Evolutionary conservation across 2,888 invertebrate species (phyloP), one percentile per base, ranked within the genome.

Genomic region (Eulithis prunata): DNA sequence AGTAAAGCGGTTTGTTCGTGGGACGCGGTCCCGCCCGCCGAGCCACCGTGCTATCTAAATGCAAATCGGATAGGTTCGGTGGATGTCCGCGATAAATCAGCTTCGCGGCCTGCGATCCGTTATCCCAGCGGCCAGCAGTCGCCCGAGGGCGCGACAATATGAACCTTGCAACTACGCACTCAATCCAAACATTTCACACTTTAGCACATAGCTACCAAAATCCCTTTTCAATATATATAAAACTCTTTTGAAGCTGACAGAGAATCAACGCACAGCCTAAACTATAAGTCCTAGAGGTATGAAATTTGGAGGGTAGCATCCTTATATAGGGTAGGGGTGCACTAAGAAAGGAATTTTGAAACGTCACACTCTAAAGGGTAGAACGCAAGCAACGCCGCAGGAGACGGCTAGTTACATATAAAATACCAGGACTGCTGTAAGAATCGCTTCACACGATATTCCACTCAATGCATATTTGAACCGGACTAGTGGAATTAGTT

Each of bases 31-130:
- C 70, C 76, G 77, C 78, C 78, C 76, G 78, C 74, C 82, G 78
- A 76, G 72, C 78, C 80, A 78, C 77, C 75, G 80, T 78, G 87
- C 90, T 90, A 91, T 92, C 92, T 92, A 93, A 91, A 93, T 93
- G 92, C 92, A 91, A 93, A 93, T 93, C 90, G 89, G 88, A 89
- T 91, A 90, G 91, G 89, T 90, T 88, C 88, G 83, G 86, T 88
- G 88, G 90, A 89, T 88, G 90, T 88, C 84, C 84, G 82, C 87
- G 85, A 91, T 91, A 92, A 91, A 92, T 93, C 90, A 91, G 87
- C 86, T 84, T 83, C 82, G 79, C 75, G 74, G 81, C 73, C 77
- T 73, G 75, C 70, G 78, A 79, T 85, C 89, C 90, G 89, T 89
- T 90, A 90, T 78, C 77, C 82, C 68, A 32, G 32, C 72, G 38